Base-by-base conservation (phyloP, 1,140 invertebrate genomes). In the Phymorhynchus buccinoides region DNA sequence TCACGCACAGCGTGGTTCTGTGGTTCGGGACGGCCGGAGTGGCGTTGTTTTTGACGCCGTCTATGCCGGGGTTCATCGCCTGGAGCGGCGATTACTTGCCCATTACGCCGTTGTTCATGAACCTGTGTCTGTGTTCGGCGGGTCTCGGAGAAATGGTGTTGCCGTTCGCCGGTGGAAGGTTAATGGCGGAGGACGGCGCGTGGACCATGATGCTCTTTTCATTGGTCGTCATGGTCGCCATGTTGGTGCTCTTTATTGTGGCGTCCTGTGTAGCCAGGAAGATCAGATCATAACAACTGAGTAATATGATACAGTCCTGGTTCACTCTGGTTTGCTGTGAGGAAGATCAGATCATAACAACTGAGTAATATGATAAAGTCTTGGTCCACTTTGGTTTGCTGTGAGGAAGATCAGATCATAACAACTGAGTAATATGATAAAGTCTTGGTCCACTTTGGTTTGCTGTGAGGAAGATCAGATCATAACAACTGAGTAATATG, bases 91-190 rank as follows among this genome's bases (percentile, higher is more conserved):
- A 56, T 18, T 85, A 48, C 84, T 2, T 68, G 2, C 66, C 80
- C 30, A 16, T 87, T n/a, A 83, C 77, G 30, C 71, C 62, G 4
- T 39, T 62, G 27, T 71, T 84, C 27, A 62, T 87, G 35, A 82
- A 68, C 44, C 37, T 71, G 39, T 81, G 80, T 32, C 78, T 87
- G 14, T 68, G 79, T 32, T 41, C 66, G 1, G 52, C 62, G 3
- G 86, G 83, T 22, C 16, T 84, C 0, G 86, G 86, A 3, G 86
- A 87, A 52, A 84, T 87, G 78, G 18, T 84, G 27, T 37, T 87
- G 9, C 86, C 86, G 3, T 87, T 82, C 71, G 48, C 82, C 27
- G 83, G 75, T 4, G 83, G 83, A 3, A 42, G 48, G 32, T 56
- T 84, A 9, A 81, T 86, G 42, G 35, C 83, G 37, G 9, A 4